phyloP scores from a whole-genome alignment of 2,797 vertebrate species.

The Cyprinella venusta region DNA sequence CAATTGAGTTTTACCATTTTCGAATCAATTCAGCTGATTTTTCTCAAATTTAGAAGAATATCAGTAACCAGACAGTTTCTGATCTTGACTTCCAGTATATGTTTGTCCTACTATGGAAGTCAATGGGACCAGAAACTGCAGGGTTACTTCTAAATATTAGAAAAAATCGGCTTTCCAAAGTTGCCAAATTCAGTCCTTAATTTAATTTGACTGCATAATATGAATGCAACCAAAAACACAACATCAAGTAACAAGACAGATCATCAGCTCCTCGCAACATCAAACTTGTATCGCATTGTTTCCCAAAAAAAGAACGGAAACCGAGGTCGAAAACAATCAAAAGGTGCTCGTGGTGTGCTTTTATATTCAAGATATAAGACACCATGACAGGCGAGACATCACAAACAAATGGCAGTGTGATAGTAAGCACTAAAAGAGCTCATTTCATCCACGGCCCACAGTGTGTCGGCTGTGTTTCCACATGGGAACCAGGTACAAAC shows the following conservation, averaged over 20 bases:
- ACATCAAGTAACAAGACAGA: not conserved
- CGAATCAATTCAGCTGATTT: too few relatives aligned
- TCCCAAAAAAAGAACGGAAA: slow-evolving; percentile 18
- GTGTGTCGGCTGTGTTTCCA: too few relatives aligned
- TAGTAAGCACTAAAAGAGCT: slow-evolving; percentile 55
- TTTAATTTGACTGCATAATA: not conserved
- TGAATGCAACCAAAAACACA: not conserved
- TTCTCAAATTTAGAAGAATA: too few relatives aligned
- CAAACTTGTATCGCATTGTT: not conserved
- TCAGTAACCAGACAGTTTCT: too few relatives aligned
- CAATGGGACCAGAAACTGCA: too few relatives aligned
- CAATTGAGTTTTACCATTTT: too few relatives aligned
- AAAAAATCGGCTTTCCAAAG: too few relatives aligned
- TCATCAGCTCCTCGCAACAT: not conserved
- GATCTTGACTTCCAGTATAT: too few relatives aligned
- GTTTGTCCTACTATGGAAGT: too few relatives aligned
- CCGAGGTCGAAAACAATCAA: slow-evolving; percentile 23
- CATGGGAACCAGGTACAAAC: slow-evolving; percentile 79
- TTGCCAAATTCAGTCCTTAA: not conserved
- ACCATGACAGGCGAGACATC: slow-evolving; percentile 60
- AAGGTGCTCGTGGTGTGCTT: slow-evolving; percentile 31
- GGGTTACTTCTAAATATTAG: too few relatives aligned
- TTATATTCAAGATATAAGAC: slow-evolving; percentile 48
- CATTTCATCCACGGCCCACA: slow-evolving; percentile 65
- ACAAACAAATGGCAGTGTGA: slow-evolving; percentile 65